Evolutionary conservation across 2,888 invertebrate species (phyloP), one percentile per base, ranked within the genome.

Genomic region (Tribolium freemani): DNA sequence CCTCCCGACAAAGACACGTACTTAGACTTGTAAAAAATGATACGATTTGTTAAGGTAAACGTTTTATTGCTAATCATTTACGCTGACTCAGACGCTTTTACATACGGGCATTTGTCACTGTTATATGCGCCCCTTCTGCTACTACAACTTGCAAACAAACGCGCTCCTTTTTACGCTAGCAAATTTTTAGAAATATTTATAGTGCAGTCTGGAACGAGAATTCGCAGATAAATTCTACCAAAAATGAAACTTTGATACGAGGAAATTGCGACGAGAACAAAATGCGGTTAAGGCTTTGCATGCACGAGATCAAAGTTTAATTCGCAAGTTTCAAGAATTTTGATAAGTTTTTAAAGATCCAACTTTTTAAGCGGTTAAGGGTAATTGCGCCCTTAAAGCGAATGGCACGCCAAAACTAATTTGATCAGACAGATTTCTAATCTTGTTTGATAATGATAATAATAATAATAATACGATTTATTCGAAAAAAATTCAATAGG

Each of bases 31-130:
- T 78, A 79, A 80, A 79, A 80, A 80, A 79, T 79, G 76, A 75
- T 66, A 74, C 79, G 57, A 80, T 80, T 80, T 80, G 79, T 79
- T 79, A 75, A 75, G 75, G 79, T 78, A 79, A 79, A 79, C 78
- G 78, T 77, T 79, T 80, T 79, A 80, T 80, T 79, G 79, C 77
- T 79, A 79, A 80, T 79, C 79, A 78, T 78, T 70, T 68, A 75
- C 69, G 75, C 60, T 78, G 78, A 79, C 71, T 77, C 77, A 77
- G 78, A 63, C 16, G 64, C 61, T 71, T 74, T 63, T 76, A 72
- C 77, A 76, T 77, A 38, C 68, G 54, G 58, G 64, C 73, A 75
- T 76, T 77, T 78, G 76, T 77, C 71, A 73, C 16, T 26, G 11
- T 48, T 63, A 38, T 38, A 9, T 38, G 38, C 38, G 38, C 38